Conservation (phyloP, 2,888 invertebrate genomes). For the Cephus runcator region DNA sequence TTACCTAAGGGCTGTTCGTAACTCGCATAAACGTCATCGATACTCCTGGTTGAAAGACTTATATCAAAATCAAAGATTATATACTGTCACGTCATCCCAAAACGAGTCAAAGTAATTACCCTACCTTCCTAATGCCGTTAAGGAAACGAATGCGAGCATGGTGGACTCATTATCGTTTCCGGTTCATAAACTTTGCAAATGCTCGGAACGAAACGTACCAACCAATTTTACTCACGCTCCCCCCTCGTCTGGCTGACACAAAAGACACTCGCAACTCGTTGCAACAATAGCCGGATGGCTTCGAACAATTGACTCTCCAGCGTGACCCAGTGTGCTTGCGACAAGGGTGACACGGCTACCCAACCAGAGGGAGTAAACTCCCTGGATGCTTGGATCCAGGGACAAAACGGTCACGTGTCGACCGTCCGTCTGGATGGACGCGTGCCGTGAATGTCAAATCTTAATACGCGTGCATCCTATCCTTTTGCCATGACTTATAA, state of each 20-base stretch:
- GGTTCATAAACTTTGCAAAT: constrained; percentile 14
- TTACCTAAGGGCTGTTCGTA: constrained; percentile 8
- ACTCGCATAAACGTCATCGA: neutral
- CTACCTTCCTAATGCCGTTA: neutral
- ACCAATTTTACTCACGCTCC: constrained; percentile 12
- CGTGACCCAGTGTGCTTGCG: neutral
- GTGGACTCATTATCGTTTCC: constrained; percentile 5
- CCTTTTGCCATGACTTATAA: constrained; percentile 12
- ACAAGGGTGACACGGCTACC: neutral
- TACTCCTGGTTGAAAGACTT: neutral
- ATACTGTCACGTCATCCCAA: neutral
- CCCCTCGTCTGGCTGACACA: constrained; percentile 2
- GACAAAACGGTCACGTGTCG: constrained; percentile 57
- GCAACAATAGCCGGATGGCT: neutral
- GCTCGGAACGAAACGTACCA: constrained; percentile 13
- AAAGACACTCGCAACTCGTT: neutral
- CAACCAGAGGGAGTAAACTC: constrained; percentile 5
- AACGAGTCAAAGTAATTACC: neutral
- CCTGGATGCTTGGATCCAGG: constrained; percentile 18
- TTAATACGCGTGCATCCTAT: constrained; percentile 15
- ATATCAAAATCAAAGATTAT: neutral
- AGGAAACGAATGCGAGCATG: neutral
- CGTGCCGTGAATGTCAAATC: constrained; percentile 49
- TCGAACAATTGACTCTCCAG: neutral
- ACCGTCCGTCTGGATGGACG: constrained; percentile 47